Conservation (phyloP, 1,140 invertebrate species). For the Lucilia sericata region DNA sequence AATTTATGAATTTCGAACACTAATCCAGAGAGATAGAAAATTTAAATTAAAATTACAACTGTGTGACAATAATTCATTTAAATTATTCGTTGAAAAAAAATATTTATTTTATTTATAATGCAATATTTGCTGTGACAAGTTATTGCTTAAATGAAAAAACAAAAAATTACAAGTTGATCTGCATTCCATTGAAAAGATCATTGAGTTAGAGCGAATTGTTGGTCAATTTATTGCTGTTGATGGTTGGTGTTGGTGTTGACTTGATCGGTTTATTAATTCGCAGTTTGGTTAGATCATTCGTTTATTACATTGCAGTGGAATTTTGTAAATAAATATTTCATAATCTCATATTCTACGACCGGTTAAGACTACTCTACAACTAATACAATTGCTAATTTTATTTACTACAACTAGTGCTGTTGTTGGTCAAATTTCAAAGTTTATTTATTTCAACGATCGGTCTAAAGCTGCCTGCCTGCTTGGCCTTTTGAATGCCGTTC, state of each 20-base stretch:
- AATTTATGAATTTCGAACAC: not conserved
- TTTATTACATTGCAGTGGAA: not conserved
- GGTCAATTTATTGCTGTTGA: not conserved
- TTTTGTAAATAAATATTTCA: constrained; percentile 35
- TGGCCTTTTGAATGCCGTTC: constrained; percentile 22
- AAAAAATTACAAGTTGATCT: constrained; percentile 29
- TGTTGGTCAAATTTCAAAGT: not conserved
- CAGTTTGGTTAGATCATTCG: not conserved
- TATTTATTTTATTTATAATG: not conserved
- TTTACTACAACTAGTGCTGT: no score
- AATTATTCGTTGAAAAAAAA: no score
- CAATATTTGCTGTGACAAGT: not conserved
- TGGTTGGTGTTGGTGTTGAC: not conserved
- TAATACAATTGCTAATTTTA: no score
- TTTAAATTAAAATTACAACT: not conserved
- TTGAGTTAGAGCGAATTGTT: not conserved
- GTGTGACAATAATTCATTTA: not conserved
- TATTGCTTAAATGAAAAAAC: not conserved
- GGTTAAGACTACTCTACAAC: not conserved
- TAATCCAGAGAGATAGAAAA: not conserved
- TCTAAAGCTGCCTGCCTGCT: constrained; percentile 5
- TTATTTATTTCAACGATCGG: not conserved
- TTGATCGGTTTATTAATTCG: not conserved
- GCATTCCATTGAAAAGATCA: constrained; percentile 8
- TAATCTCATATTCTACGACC: constrained; percentile 36